Percentiles rank a stretch among this genome's conserved stretches.
Evolutionary conservation across 2,113 vertebrate species (phyloP).

Genomic region (Caranx ignobilis): DNA sequence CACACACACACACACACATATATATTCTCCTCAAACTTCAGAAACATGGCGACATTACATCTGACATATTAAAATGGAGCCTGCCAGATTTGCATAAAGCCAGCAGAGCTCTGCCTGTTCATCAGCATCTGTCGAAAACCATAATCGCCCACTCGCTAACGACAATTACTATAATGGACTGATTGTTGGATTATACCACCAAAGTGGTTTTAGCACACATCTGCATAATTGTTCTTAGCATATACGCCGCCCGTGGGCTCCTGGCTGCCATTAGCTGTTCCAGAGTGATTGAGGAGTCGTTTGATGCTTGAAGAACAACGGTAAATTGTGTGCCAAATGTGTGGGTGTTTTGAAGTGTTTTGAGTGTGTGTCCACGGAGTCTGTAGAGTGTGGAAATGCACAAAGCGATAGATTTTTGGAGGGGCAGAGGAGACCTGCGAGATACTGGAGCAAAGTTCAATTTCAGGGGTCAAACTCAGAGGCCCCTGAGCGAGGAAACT

Average conservation of each 20-base stretch:
- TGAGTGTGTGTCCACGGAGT: constrained; percentile 4
- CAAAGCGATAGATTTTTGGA: constrained; percentile 3
- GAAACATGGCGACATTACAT: constrained; percentile 45
- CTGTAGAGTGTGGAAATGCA: constrained; percentile 10
- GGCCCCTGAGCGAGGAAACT: constrained; percentile 1
- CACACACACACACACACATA: constrained; percentile 12
- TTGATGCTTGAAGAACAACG: constrained; percentile 56
- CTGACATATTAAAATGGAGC: constrained; percentile 62
- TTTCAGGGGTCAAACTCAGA: neutral
- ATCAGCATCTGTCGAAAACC: constrained; percentile 51
- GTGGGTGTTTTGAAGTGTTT: constrained; percentile 55
- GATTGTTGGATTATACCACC: constrained; percentile 74
- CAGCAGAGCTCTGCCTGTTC: constrained; percentile 54
- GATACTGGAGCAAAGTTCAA: neutral
- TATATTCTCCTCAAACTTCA: constrained; percentile 12
- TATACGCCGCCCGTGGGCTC: constrained; percentile 60
- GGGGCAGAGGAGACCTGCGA: neutral
- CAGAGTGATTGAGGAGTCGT: constrained; percentile 62
- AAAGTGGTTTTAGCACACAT: constrained; percentile 78
- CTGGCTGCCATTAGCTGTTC: constrained; percentile 69
- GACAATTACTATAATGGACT: constrained; percentile 79
- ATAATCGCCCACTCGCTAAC: constrained; percentile 77
- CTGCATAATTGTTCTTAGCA: constrained; percentile 80
- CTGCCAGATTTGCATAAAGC: constrained; percentile 72
- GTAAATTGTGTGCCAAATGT: constrained; percentile 49